These are phyloP conservation scores for Drosophila bocki DNA, from an alignment of 1,140 invertebrate species.

Conservation along the genomic window DNA sequence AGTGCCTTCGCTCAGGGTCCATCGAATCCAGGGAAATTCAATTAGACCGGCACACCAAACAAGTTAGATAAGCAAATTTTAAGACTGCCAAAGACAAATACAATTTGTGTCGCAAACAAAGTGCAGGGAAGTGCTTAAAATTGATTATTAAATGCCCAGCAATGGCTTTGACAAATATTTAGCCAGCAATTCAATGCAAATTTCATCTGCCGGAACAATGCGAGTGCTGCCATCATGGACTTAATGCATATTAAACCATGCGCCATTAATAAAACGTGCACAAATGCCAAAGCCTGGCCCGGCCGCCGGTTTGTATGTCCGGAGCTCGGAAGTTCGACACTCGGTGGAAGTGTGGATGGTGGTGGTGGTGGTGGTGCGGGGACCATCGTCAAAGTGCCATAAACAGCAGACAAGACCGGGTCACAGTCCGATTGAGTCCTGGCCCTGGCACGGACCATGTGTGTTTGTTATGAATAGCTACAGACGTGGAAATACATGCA, in stretches of 20 bases:
- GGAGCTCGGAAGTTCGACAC: constrained; percentile 4
- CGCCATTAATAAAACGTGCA: constrained; percentile 71
- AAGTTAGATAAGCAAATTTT: constrained; percentile 46
- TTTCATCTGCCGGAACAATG: constrained; percentile 50
- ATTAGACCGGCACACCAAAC: constrained; percentile 48
- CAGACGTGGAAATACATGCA: constrained; percentile 52
- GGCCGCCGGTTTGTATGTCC: neutral
- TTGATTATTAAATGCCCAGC: constrained; percentile 52
- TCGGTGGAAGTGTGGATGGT: neutral
- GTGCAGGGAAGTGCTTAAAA: constrained; percentile 50
- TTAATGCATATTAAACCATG: constrained; percentile 62
- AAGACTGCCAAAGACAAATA: constrained; percentile 48
- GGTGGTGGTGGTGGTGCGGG: neutral
- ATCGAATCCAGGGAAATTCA: constrained; percentile 31
- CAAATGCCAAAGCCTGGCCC: constrained; percentile 58
- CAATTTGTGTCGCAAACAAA: constrained; percentile 53
- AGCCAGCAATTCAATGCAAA: constrained; percentile 53
- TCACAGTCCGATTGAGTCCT: constrained; percentile 39
- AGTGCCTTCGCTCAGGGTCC: neutral
- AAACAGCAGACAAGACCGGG: constrained; percentile 52
- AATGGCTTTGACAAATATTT: constrained; percentile 57
- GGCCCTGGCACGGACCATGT: constrained; percentile 22
- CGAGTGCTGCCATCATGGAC: constrained; percentile 44
- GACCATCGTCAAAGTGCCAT: constrained; percentile 53
- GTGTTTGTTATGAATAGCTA: constrained; percentile 69